Evolutionary conservation across 2,888 invertebrate species (phyloP).

Genomic region (Orthosia gracilis): DNA sequence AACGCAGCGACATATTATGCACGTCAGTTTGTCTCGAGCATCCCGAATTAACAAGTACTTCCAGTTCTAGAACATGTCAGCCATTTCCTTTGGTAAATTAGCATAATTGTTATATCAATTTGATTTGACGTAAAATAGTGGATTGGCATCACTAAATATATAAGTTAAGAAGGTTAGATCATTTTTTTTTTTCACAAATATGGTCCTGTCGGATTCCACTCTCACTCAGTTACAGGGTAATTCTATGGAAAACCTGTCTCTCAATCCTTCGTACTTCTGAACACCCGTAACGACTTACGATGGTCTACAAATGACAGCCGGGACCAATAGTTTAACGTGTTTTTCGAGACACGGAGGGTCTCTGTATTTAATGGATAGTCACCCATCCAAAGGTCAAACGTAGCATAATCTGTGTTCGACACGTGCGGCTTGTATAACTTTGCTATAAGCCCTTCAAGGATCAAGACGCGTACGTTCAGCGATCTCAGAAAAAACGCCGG

Average conservation of each 20-base stretch:
- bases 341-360: too few relatives aligned
- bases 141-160: background rate
- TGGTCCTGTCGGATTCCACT: background rate
- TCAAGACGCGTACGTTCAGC: too few relatives aligned
- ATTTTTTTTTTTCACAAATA: background rate
- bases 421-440: too few relatives aligned
- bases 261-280: too few relatives aligned
- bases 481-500: too few relatives aligned
- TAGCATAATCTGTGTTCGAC: too few relatives aligned
- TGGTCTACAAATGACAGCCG: too few relatives aligned
- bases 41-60: conserved; percentile 23
- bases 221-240: background rate
- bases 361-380: too few relatives aligned
- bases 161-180: background rate
- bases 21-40: conserved; percentile 26
- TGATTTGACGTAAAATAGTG: conserved; percentile 6
- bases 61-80: conserved; percentile 30
- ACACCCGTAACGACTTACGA: too few relatives aligned
- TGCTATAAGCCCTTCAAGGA: too few relatives aligned
- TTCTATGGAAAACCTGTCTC: too few relatives aligned
- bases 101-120: conserved; percentile 48
- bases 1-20: conserved; percentile 34
- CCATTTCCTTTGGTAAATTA: conserved; percentile 41
- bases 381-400: too few relatives aligned
- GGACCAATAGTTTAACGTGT: background rate